Percentiles rank a stretch among this genome's conserved stretches.
These are phyloP conservation scores for Myotis pilosus DNA, from an alignment of 2,797 vertebrate genomes.

Conservation along the genomic window DNA sequence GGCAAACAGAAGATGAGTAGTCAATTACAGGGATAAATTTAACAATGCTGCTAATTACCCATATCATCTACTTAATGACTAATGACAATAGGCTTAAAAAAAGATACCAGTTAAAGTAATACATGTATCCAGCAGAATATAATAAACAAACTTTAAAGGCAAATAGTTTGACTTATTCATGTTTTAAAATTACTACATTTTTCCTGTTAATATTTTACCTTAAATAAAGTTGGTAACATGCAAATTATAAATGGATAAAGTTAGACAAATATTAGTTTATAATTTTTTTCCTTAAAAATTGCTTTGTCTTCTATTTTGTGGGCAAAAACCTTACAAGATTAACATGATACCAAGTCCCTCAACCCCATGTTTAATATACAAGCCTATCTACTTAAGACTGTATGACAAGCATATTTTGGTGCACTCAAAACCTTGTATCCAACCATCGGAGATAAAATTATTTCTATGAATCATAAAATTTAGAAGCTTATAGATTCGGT, in stretches of 20 bases:
- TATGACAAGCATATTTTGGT: constrained; percentile 36
- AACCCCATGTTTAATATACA: background rate
- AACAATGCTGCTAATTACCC: constrained; percentile 6
- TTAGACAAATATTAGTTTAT: constrained; percentile 13
- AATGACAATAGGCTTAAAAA: constrained; percentile 40
- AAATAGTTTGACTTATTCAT: constrained; percentile 49
- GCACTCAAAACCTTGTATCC: constrained; percentile 19
- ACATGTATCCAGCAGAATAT: background rate
- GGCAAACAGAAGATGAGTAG: constrained; percentile 46
- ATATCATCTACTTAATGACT: constrained; percentile 6
- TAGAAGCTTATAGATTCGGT: constrained; percentile 12
- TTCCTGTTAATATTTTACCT: constrained; percentile 57
- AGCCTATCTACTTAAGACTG: constrained; percentile 38
- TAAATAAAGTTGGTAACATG: constrained; percentile 52
- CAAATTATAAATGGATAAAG: constrained; percentile 51
- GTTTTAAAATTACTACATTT: constrained; percentile 15
- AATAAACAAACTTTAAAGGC: constrained; percentile 53
- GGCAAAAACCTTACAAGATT: constrained; percentile 24
- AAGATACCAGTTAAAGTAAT: constrained; percentile 36
- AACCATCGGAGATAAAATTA: constrained; percentile 33
- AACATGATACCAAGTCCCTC: background rate
- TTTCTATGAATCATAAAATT: constrained; percentile 28
- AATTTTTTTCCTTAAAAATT: background rate
- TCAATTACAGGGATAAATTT: background rate
- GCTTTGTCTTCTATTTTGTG: constrained; percentile 43